phyloP scores from a whole-genome alignment of 2,888 invertebrate species.

The Yponomeuta cagnagella region DNA sequence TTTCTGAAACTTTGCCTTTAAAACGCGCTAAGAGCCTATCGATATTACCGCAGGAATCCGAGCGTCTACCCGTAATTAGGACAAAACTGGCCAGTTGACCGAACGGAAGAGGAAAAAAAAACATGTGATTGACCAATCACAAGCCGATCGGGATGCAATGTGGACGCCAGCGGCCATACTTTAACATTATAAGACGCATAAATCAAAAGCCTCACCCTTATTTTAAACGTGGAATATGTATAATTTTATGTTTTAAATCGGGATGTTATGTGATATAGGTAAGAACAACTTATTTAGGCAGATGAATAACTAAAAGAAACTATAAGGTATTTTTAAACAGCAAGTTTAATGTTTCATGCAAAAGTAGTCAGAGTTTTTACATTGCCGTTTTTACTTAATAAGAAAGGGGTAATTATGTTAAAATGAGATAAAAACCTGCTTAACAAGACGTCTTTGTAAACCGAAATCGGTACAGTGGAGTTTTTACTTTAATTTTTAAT shows the following conservation, averaged over 20 bases:
- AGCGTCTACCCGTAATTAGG: conserved; percentile 56
- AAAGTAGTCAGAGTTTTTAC: conserved; percentile 25
- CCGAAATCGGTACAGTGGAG: conserved; percentile 33
- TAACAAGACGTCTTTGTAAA: conserved; percentile 59
- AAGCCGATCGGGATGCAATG: conserved; percentile 41
- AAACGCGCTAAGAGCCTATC: background rate
- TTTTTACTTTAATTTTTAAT: conserved; percentile 57
- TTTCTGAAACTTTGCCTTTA: no score
- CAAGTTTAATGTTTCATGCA: background rate
- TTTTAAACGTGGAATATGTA: conserved; percentile 41
- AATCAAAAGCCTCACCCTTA: conserved; percentile 62
- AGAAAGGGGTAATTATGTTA: conserved; percentile 33
- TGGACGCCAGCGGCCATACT: conserved; percentile 63
- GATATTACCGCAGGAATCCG: conserved; percentile 36
- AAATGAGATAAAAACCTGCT: conserved; percentile 45
- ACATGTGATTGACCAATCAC: conserved; percentile 56
- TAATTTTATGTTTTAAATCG: conserved; percentile 37
- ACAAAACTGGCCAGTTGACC: conserved; percentile 39
- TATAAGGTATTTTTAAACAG: background rate
- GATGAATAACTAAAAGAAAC: background rate
- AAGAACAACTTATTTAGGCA: background rate
- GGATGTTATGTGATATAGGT: background rate
- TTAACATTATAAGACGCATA: conserved; percentile 65
- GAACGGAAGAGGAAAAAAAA: conserved; percentile 38
- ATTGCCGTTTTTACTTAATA: conserved; percentile 16